Percentiles rank a stretch among this genome's conserved stretches.
Evolutionary conservation across 2,113 vertebrate genomes (phyloP).

Genomic region (Aphyosemion australe): DNA sequence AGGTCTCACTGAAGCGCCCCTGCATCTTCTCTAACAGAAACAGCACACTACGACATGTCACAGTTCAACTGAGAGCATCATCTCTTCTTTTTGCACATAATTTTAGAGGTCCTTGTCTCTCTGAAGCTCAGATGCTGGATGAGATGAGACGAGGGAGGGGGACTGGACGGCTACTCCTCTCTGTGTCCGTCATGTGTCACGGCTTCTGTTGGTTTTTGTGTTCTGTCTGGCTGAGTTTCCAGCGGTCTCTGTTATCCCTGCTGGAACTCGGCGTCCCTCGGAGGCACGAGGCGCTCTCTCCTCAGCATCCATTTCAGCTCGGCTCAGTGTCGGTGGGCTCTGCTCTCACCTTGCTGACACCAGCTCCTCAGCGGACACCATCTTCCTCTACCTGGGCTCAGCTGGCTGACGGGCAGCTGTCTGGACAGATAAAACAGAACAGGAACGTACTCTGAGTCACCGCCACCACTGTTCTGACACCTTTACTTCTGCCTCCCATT

Average conservation of each 20-base stretch:
- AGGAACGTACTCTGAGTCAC: constrained; percentile 53
- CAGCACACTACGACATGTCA: constrained; percentile 38
- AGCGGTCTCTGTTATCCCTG: constrained; percentile 67
- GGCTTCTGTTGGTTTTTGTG: constrained; percentile 74
- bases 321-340: constrained; percentile 49
- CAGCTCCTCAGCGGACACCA: constrained; percentile 63
- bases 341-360: constrained; percentile 70
- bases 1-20: constrained; percentile 1
- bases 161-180: constrained; percentile 45
- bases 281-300: constrained; percentile 64
- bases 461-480: constrained; percentile 54
- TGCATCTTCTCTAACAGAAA: no score
- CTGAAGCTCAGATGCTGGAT: constrained; percentile 9
- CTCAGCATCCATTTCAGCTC: constrained; percentile 60
- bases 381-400: constrained; percentile 58
- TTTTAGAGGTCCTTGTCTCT: constrained; percentile 23
- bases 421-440: constrained; percentile 52
- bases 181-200: constrained; percentile 81
- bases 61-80: constrained; percentile 47
- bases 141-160: no score
- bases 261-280: constrained; percentile 70
- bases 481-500: constrained; percentile 34
- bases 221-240: constrained; percentile 80
- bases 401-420: constrained; percentile 78
- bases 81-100: constrained; percentile 11